A percentile compares a stretch with the other conserved stretches of the same genome.
phyloP scores from a whole-genome alignment of 2,888 invertebrate species.

The Cephus nigrinus region DNA sequence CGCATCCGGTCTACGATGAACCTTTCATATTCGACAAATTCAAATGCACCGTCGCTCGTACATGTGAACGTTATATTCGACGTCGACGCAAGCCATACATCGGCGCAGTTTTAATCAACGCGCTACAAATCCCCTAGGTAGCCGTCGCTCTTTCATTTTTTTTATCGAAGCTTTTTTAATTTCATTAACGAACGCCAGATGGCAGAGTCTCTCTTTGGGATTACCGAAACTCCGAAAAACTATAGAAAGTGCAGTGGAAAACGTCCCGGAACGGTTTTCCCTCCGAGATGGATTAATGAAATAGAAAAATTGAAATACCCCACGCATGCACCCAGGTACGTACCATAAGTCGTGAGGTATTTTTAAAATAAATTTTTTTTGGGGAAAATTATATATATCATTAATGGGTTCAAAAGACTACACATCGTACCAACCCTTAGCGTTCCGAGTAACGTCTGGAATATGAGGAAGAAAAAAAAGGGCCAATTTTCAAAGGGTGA shows the following conservation, averaged over 20 bases:
- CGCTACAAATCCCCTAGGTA: conserved; percentile 55
- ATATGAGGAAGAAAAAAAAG: not conserved
- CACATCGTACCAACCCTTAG: not conserved
- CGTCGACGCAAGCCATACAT: conserved; percentile 45
- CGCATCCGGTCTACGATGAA: not conserved
- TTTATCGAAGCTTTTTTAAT: conserved; percentile 48
- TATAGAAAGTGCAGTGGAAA: conserved; percentile 22
- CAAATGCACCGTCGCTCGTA: conserved; percentile 12
- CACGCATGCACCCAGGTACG: not conserved
- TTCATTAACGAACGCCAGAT: conserved; percentile 62
- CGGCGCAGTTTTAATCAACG: conserved; percentile 63
- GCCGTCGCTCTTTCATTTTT: conserved; percentile 38
- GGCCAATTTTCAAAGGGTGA: not conserved
- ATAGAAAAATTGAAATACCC: not conserved
- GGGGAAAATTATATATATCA: not conserved
- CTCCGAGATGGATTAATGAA: not conserved
- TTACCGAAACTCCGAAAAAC: conserved; percentile 49
- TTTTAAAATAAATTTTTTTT: not conserved
- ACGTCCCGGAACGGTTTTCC: not conserved
- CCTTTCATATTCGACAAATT: not conserved
- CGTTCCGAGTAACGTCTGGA: not conserved
- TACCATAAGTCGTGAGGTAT: not conserved
- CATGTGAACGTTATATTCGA: conserved; percentile 39
- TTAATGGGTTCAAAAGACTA: not conserved
- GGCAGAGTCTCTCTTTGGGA: conserved; percentile 55